Evolutionary conservation across 92 coral and sea anemone genomes (phyloP).

Genomic region (Epizoanthus stellaris): DNA sequence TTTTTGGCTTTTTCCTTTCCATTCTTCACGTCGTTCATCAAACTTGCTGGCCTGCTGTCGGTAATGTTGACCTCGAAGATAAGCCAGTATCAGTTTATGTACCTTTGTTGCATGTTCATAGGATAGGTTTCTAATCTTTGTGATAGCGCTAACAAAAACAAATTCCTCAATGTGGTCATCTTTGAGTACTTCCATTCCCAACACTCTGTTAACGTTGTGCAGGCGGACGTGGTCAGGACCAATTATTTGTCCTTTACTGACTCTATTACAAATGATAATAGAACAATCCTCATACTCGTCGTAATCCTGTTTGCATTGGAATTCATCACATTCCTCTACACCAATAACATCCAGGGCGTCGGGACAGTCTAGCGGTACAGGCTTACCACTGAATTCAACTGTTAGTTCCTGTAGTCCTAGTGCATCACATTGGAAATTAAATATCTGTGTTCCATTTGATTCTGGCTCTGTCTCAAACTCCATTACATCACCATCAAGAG

Average conservation of each 20-base stretch:
- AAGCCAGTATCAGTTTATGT: too few species aligned
- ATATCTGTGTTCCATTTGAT: neutral
- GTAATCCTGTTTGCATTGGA: neutral
- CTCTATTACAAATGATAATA: neutral
- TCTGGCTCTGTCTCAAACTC: neutral
- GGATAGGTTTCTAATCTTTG: neutral
- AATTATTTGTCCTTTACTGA: slow-evolving; percentile 1
- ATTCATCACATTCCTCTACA: slow-evolving; percentile 21
- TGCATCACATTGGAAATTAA: neutral
- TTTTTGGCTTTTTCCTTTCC: neutral
- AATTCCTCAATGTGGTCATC: slow-evolving; percentile 4
- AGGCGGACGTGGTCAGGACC: slow-evolving; percentile 50
- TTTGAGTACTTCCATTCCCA: neutral
- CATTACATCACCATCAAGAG: neutral
- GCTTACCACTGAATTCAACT: neutral
- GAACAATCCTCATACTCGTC: neutral
- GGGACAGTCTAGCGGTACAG: neutral
- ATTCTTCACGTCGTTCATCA: neutral
- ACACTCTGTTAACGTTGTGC: slow-evolving; percentile 51
- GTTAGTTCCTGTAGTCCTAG: neutral
- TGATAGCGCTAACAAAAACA: neutral
- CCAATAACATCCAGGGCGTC: neutral
- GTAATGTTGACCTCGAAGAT: slow-evolving; percentile 5
- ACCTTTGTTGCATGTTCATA: neutral
- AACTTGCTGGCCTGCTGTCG: slow-evolving; percentile 52